Evolutionary conservation across 2,113 vertebrate genomes (phyloP).

Genomic region (Notarius lentiginosus): DNA sequence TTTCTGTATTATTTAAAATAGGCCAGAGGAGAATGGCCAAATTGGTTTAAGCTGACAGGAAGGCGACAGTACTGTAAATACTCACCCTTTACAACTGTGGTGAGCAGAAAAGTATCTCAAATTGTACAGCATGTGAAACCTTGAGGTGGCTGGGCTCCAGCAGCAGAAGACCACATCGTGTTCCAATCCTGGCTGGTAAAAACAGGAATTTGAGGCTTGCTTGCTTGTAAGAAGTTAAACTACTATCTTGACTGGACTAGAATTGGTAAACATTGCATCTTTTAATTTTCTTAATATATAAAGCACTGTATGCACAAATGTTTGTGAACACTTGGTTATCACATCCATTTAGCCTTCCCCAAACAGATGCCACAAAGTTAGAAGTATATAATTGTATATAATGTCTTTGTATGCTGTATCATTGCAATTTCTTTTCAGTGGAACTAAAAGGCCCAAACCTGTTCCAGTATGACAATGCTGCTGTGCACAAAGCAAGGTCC

Average conservation of each 20-base stretch:
- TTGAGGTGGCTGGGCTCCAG: not conserved
- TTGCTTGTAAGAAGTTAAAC: not conserved
- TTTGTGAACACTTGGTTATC: not conserved
- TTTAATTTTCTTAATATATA: not conserved
- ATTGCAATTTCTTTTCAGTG: not conserved
- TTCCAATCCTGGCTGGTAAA: not conserved
- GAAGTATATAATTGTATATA: not conserved
- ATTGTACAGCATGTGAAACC: not conserved
- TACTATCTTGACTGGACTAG: not conserved
- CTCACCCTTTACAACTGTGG: not conserved
- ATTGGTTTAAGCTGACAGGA: not conserved
- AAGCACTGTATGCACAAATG: not conserved
- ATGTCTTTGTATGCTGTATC: not conserved
- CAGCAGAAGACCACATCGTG: not conserved
- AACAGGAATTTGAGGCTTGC: not conserved
- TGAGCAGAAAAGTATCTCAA: not conserved
- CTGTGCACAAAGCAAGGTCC: not conserved
- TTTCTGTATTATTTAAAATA: not conserved
- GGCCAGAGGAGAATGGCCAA: not conserved
- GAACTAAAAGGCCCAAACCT: not conserved
- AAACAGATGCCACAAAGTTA: not conserved
- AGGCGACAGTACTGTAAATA: not conserved
- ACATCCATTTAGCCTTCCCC: not conserved
- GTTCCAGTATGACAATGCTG: not conserved
- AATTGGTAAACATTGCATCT: not conserved